phyloP scores from a whole-genome alignment of 1,140 invertebrate species.

The Vanessa atalanta region DNA sequence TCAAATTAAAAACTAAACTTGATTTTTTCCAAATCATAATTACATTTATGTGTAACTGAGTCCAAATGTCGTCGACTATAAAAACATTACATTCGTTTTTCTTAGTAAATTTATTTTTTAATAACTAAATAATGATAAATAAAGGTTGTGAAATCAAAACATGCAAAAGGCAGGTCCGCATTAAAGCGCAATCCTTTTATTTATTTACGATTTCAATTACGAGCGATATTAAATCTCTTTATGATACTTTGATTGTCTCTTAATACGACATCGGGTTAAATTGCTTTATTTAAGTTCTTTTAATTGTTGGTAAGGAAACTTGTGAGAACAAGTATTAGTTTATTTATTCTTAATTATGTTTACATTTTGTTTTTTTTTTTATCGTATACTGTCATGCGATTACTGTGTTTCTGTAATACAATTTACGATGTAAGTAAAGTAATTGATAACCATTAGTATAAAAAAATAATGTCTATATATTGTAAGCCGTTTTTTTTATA shows the following conservation, averaged over 20 bases:
- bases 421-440: conserved; percentile 3
- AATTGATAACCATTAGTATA: conserved; percentile 11
- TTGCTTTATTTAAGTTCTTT: conserved; percentile 18
- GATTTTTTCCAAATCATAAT: no score
- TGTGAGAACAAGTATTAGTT: conserved; percentile 16
- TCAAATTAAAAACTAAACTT: no score
- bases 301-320: conserved; percentile 15
- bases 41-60: no score
- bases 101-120: neutral
- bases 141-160: conserved; percentile 24
- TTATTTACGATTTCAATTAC: conserved; percentile 23
- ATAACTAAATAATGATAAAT: conserved; percentile 23
- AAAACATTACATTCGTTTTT: neutral
- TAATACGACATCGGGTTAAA: neutral
- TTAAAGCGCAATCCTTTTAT: conserved; percentile 4
- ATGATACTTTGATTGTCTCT: conserved; percentile 15
- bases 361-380: no score
- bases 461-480: conserved; percentile 3
- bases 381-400: neutral
- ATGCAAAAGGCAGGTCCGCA: conserved; percentile 29
- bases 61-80: neutral
- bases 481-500: conserved; percentile 22
- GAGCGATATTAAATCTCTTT: conserved; percentile 16
- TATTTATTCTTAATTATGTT: neutral
- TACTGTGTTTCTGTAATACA: neutral